phyloP scores from a whole-genome alignment of 2,888 invertebrate genomes.

The Ametastegia equiseti region DNA sequence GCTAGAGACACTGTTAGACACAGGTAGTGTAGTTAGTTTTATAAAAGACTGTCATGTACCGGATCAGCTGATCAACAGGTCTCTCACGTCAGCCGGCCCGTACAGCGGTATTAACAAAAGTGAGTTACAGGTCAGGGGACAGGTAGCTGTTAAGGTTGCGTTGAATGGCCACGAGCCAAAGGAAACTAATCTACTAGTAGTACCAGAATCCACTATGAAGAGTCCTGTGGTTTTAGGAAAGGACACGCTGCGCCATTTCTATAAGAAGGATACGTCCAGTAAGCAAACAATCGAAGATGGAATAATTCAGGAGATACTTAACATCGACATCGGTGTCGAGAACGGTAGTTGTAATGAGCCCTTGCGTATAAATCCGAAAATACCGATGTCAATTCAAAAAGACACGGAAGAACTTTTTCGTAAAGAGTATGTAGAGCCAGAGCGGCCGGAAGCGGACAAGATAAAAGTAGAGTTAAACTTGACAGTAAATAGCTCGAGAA shows the following conservation, averaged over 20 bases:
- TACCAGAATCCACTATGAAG: slow-evolving; percentile 51
- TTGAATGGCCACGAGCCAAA: neutral
- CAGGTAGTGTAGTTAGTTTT: slow-evolving; percentile 10
- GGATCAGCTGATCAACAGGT: neutral
- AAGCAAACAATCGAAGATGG: too few relatives aligned
- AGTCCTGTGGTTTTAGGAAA: slow-evolving; percentile 44
- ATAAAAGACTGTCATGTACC: slow-evolving; percentile 20
- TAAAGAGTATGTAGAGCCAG: slow-evolving; percentile 31
- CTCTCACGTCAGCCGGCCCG: neutral
- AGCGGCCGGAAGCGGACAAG: slow-evolving; percentile 27
- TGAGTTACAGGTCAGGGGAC: neutral
- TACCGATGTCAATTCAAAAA: neutral
- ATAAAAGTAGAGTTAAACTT: slow-evolving; percentile 43
- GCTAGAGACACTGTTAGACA: neutral
- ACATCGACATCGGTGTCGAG: neutral
- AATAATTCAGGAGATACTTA: slow-evolving; percentile 6
- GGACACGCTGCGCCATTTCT: slow-evolving; percentile 42
- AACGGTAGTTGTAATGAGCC: neutral
- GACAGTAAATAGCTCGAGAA: slow-evolving; percentile 47
- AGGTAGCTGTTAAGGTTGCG: neutral
- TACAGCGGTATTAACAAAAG: neutral
- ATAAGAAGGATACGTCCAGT: too few relatives aligned
- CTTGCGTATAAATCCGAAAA: neutral
- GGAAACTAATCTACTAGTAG: slow-evolving; percentile 24
- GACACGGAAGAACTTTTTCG: slow-evolving; percentile 3